Base-by-base conservation (phyloP, 1,140 invertebrate species). In the Drosophila funebris region DNA sequence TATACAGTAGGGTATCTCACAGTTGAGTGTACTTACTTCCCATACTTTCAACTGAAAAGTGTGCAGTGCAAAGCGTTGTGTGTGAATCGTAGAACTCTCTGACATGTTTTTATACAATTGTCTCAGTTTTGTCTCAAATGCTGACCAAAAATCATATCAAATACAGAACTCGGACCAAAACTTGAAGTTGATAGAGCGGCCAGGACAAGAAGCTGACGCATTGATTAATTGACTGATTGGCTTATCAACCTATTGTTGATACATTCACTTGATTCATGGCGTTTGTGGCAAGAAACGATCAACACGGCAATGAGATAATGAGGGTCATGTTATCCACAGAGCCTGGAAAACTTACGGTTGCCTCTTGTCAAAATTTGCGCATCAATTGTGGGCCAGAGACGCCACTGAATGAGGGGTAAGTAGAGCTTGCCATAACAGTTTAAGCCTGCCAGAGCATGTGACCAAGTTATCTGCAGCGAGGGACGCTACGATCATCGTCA, bases 301-400 rank as follows among this genome's bases (percentile, higher is more conserved):
- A 60, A 33, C 68, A 61, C 54, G 73, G 73, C 31, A 75, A 75
- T 24, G 73, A 75, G 33, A 58, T 66, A 39, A 72, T 75, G 68
- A 60, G 73, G 2, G 60, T 75, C 0, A 54, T 75, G 54, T 31
- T 75, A 8, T 48, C 31, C 13, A 18, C 68, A 3, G 68, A 75
- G 13, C 61, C 61, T 9, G 68, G 52, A 9, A 37, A 53, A 7
- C 61, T 5, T 0, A 56, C 68, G 0, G 20, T 66, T 3, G 68
- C 73, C 31, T 60, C 60, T 3, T 60, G 58, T 6, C 53, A 58
- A 7, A 71, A 72, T 53, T 11, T 71, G 4, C 33, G 54, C 11
- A 75, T 75, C 24, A 75, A 75, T n/a, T 75, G 1, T 20, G 9
- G 11, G 5, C 1, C 27, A 3, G 4, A 3, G 2, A 7, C 0